phyloP scores from a whole-genome alignment of 2,888 invertebrate genomes.

The Hirudinaria manillensis region DNA sequence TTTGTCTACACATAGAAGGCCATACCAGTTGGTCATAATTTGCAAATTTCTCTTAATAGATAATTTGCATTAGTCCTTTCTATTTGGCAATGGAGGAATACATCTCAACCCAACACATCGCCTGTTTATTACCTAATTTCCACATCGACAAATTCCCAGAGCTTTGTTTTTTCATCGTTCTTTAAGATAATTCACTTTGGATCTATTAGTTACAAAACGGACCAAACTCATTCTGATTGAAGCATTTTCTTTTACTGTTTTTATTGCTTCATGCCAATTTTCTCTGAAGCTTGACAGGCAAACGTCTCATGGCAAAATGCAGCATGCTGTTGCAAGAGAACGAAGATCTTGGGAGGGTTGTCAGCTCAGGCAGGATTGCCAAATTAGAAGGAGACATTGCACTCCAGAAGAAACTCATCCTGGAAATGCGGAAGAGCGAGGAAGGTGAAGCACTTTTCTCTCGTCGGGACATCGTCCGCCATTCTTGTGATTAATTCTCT shows the following conservation, averaged over 20 bases:
- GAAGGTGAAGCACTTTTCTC: constrained; percentile 58
- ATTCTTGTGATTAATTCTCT: too few relatives aligned
- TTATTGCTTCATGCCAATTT: background rate
- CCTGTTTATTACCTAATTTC: too few relatives aligned
- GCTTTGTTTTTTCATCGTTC: too few relatives aligned
- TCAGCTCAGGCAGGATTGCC: constrained; percentile 85
- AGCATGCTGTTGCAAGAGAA: constrained; percentile 89
- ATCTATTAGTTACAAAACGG: too few relatives aligned
- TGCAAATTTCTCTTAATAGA: background rate
- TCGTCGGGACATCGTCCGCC: too few relatives aligned
- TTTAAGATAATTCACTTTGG: too few relatives aligned
- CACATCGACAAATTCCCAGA: too few relatives aligned
- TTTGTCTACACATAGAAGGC: too few relatives aligned
- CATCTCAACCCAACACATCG: too few relatives aligned
- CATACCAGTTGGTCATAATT: background rate
- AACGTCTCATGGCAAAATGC: constrained; percentile 94
- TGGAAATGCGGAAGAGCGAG: constrained; percentile 92
- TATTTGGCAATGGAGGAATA: too few relatives aligned
- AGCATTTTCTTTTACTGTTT: background rate
- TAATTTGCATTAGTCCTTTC: background rate
- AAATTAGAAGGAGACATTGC: constrained; percentile 91
- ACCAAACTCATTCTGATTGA: background rate
- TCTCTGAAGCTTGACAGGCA: constrained; percentile 77
- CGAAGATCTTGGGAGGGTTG: constrained; percentile 90
- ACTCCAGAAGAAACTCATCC: constrained; percentile 85